A percentile compares a stretch with the other conserved stretches of the same genome.
Evolutionary conservation across 1,140 invertebrate genomes (phyloP).

Genomic region (Drosophila funebris): DNA sequence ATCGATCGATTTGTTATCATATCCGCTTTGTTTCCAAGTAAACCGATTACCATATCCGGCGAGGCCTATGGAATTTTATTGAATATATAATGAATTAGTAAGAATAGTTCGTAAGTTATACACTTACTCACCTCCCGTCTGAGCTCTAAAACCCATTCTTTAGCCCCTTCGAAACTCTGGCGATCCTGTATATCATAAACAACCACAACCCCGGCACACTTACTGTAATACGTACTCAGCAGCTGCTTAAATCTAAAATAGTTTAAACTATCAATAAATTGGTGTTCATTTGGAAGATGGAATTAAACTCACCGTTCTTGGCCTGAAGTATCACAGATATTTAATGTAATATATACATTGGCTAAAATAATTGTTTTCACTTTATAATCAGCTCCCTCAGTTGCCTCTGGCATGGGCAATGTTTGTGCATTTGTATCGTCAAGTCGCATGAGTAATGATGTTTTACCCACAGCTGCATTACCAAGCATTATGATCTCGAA

Average conservation of each 20-base stretch:
- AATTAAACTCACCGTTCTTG: conserved; percentile 28
- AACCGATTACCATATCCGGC: conserved; percentile 14
- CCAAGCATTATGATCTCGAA: conserved; percentile 24
- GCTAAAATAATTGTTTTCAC: conserved; percentile 15
- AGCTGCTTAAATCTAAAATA: conserved; percentile 40
- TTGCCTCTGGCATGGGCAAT: neutral
- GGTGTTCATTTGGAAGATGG: neutral
- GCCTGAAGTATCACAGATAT: conserved; percentile 47
- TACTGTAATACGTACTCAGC: conserved; percentile 8
- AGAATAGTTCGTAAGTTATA: neutral
- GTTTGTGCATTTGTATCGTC: neutral
- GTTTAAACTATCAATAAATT: neutral
- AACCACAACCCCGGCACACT: conserved; percentile 31
- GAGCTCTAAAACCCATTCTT: conserved; percentile 30
- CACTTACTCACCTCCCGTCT: conserved; percentile 7
- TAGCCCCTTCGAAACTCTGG: conserved; percentile 19
- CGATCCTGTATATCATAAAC: conserved; percentile 52
- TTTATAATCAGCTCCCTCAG: conserved; percentile 23
- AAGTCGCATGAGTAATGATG: conserved; percentile 26
- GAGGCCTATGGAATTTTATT: neutral
- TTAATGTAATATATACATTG: conserved; percentile 1
- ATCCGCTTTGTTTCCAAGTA: conserved; percentile 47
- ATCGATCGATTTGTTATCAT: conserved; percentile 3
- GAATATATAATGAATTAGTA: neutral
- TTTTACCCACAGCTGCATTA: conserved; percentile 39